These are phyloP conservation scores for Salarias fasciatus DNA, from an alignment of 2,797 vertebrate species.

Conservation along the genomic window DNA sequence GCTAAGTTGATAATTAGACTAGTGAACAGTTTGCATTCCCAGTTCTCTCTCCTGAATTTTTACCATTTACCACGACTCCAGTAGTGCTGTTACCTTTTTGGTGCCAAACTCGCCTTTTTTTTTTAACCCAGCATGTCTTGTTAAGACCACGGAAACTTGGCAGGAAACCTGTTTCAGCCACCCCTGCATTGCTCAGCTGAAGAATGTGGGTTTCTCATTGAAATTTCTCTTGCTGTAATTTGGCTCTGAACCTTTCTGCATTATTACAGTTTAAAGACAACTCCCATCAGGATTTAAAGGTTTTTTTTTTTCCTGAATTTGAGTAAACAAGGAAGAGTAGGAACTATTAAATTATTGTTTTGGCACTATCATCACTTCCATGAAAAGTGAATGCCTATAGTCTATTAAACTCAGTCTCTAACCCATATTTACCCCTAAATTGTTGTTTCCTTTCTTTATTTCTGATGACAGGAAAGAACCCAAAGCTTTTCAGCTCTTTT, in stretches of 20 bases:
- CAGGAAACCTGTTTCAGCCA: background rate
- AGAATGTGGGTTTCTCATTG: background rate
- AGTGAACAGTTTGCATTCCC: no score
- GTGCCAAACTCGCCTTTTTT: no score
- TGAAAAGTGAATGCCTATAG: constrained; percentile 10
- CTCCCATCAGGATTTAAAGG: no score
- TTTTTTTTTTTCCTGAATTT: background rate
- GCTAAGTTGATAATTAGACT: no score
- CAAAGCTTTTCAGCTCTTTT: background rate
- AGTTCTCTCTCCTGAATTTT: no score
- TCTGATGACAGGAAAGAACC: background rate
- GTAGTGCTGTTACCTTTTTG: no score
- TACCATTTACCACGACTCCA: no score
- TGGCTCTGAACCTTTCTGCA: background rate
- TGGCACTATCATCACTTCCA: constrained; percentile 9
- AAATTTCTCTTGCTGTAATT: no score
- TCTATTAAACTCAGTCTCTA: constrained; percentile 5
- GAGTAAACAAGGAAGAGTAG: constrained; percentile 15
- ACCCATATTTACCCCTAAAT: background rate
- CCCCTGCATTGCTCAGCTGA: background rate
- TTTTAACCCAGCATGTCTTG: background rate
- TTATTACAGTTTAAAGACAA: background rate
- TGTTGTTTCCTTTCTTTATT: constrained; percentile 5
- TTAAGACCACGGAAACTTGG: background rate
- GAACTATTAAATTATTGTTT: background rate